These are phyloP conservation scores for Hydroisotoma schaefferi DNA, from an alignment of 2,888 invertebrate species.

Conservation along the genomic window DNA sequence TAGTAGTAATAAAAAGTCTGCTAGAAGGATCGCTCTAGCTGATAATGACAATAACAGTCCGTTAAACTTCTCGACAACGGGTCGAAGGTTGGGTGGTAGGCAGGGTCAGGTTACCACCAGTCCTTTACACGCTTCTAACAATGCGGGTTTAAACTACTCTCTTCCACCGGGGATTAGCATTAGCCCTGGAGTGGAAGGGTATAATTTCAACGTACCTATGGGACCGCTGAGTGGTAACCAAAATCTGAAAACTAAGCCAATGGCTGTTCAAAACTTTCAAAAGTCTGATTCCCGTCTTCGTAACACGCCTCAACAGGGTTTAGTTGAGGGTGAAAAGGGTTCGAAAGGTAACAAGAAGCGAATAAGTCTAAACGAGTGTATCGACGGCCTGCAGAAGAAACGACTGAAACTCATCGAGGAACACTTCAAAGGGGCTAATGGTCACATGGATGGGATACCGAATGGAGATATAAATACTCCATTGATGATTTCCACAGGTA, in stretches of 20 bases:
- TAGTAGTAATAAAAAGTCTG: background rate
- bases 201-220: background rate
- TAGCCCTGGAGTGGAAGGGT: constrained; percentile 15
- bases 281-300: background rate
- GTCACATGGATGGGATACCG: no score
- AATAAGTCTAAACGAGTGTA: constrained; percentile 38
- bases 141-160: background rate
- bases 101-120: no score
- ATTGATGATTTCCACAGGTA: background rate
- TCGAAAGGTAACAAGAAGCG: constrained; percentile 10
- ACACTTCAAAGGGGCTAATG: constrained; percentile 3
- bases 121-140: background rate
- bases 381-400: constrained; percentile 44
- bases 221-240: constrained; percentile 4
- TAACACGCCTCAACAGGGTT: background rate
- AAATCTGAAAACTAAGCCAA: constrained; percentile 2
- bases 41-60: constrained; percentile 7
- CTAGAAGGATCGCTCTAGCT: constrained; percentile 2
- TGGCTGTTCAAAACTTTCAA: constrained; percentile 1
- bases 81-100: no score
- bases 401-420: constrained; percentile 40
- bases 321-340: background rate
- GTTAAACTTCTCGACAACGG: background rate
- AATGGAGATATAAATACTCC: background rate
- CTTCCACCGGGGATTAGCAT: constrained; percentile 35